Percentiles rank a stretch among this genome's conserved stretches.
Conservation (phyloP, 1,140 invertebrate genomes). For the Holcopasites calliopsidis region DNA sequence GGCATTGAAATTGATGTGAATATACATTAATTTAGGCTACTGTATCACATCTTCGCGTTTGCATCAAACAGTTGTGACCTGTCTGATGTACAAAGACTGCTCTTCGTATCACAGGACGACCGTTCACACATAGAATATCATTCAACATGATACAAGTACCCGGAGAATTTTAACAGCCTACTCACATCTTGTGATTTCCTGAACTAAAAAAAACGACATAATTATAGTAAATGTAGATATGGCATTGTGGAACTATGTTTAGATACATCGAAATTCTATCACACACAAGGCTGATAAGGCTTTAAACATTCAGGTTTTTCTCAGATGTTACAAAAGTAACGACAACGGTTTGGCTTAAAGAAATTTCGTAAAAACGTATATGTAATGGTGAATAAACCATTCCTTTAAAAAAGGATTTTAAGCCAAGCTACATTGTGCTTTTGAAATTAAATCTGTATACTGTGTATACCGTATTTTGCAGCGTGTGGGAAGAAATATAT, state of each 20-base stretch:
- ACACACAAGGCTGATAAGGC: conserved; percentile 65
- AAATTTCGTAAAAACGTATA: neutral
- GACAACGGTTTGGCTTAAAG: conserved; percentile 71
- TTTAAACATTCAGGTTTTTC: conserved; percentile 61
- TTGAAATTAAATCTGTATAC: conserved; percentile 78
- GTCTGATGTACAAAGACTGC: conserved; percentile 67
- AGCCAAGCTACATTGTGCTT: conserved; percentile 73
- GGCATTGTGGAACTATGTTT: conserved; percentile 63
- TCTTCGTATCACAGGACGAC: conserved; percentile 70
- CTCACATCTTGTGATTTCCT: conserved; percentile 50
- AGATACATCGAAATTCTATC: conserved; percentile 71
- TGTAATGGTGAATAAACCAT: conserved; percentile 7
- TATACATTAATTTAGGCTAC: conserved; percentile 48
- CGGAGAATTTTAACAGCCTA: conserved; percentile 55
- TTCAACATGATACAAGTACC: conserved; percentile 49
- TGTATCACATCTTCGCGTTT: conserved; percentile 63
- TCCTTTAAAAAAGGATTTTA: conserved; percentile 57
- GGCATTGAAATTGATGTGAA: conserved; percentile 18
- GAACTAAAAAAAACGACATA: conserved; percentile 37
- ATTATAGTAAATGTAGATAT: conserved; percentile 59
- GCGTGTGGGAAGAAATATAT: conserved; percentile 59
- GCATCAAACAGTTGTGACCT: conserved; percentile 59
- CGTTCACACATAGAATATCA: conserved; percentile 57
- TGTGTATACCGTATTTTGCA: conserved; percentile 78
- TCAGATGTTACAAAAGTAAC: conserved; percentile 70